Base-by-base conservation (phyloP, 2,113 vertebrate genomes). In the Bungarus multicinctus region DNA sequence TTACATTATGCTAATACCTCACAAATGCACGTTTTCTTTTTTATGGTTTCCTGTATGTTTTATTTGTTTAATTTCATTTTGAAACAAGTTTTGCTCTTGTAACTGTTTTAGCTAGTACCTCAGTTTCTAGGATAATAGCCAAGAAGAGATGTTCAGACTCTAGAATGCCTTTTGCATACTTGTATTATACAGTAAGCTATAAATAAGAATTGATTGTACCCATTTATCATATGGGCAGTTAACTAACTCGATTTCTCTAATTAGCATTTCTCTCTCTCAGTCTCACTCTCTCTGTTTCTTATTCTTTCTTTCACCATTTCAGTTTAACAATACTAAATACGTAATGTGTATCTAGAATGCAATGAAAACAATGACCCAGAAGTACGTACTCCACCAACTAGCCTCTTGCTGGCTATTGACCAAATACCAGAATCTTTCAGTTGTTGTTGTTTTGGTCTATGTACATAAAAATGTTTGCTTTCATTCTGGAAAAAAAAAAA, bases 181-280 rank as follows among this genome's bases (percentile, higher is more conserved):
- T 93, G 89, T 89, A 87, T 39, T 90, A 52, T 39, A 87, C 55
- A 53, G 23, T 53, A 86, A 90, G 81, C 92, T 64, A 64, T 93
- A 93, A 93, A 90, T 93, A 93, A 93, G 74, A 53, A 25, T 34
- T 93, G 92, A 86, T 93, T 93, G 86, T 47, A 60, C 53, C 27
- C 85, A 14, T 93, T 93, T 93, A 64, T 93, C 89, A 93, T 53
- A 60, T 86, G 60, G 89, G 50, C 92, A 93, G 69, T 89, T 89
- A 57, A 64, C 69, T 90, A 86, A 90, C 69, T 89, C 34, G 20
- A 50, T 50, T 85, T 93, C 88, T 39, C 47, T 74, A 69, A 92
- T 54, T 92, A 54, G 74, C 53, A 89, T 89, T 47, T 39, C 9
- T 93, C 88, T 86, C 53, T 55, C 87, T 88, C 34, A 43, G 27